Evolutionary conservation across 2,113 vertebrate genomes (phyloP).

Genomic region (Chlamydotis undulata): DNA sequence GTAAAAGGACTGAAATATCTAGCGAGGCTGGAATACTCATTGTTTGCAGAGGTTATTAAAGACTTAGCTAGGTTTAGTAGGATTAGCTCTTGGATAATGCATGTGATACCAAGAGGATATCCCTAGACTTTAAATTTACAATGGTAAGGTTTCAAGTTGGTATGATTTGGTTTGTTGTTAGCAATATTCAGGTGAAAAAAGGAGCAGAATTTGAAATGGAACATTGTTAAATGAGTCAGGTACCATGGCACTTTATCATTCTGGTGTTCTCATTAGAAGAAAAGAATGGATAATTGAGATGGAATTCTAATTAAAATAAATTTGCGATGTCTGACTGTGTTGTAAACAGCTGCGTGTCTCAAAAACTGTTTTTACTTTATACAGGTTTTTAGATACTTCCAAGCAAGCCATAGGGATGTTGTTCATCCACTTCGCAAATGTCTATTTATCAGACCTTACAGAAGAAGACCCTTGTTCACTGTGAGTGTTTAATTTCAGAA

Average conservation of each 20-base stretch:
- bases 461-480: conserved; percentile 97
- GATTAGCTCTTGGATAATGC: conserved; percentile 14
- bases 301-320: neutral
- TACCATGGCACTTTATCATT: neutral
- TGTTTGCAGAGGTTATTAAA: conserved; percentile 43
- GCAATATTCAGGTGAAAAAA: neutral
- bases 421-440: conserved; percentile 98
- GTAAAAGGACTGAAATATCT: neutral
- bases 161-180: neutral
- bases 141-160: neutral
- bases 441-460: conserved; percentile 95
- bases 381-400: conserved; percentile 97
- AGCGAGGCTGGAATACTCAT: neutral
- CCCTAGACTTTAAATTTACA: neutral
- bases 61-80: conserved; percentile 23
- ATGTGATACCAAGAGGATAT: conserved; percentile 2
- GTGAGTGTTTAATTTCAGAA: conserved; percentile 78
- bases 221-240: neutral
- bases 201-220: neutral
- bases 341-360: neutral
- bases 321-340: neutral
- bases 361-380: conserved; percentile 6
- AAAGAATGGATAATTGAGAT: neutral
- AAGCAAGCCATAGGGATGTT: conserved; percentile 99
- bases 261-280: neutral